Percentiles rank a stretch among this genome's conserved stretches.
These are phyloP conservation scores for Rhimphoctona megacephalus DNA, from an alignment of 2,888 invertebrate genomes.

Conservation along the genomic window DNA sequence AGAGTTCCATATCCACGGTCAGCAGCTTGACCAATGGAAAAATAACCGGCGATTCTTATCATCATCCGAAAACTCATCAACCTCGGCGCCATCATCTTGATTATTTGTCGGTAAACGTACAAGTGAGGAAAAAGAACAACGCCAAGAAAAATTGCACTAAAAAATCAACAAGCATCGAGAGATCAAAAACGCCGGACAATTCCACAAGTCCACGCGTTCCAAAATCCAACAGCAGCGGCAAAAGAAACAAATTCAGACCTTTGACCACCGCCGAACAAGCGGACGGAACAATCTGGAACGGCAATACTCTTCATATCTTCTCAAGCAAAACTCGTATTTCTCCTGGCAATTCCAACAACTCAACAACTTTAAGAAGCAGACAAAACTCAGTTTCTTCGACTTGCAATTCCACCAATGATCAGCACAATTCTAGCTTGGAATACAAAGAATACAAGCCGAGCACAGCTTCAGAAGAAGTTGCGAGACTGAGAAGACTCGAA, in stretches of 20 bases:
- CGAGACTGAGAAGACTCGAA: conserved; percentile 92
- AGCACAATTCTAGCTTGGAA: conserved; percentile 74
- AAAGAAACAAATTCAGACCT: conserved; percentile 86
- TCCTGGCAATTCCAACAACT: conserved; percentile 78
- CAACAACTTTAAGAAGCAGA: conserved; percentile 58
- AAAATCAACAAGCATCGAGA: conserved; percentile 69
- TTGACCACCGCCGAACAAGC: conserved; percentile 82
- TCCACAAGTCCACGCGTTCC: conserved; percentile 88
- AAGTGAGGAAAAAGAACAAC: conserved; percentile 86
- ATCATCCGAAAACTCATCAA: conserved; percentile 63
- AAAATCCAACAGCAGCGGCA: conserved; percentile 85
- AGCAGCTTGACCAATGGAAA: conserved; percentile 28
- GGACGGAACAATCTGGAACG: conserved; percentile 88
- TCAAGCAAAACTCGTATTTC: conserved; percentile 84
- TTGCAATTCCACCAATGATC: conserved; percentile 77
- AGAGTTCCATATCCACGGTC: background rate
- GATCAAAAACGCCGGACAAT: conserved; percentile 73
- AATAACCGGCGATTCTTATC: conserved; percentile 66
- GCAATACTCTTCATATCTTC: conserved; percentile 90
- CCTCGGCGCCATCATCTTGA: conserved; percentile 90
- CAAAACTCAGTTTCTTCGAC: conserved; percentile 60
- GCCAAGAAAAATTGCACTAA: conserved; percentile 87
- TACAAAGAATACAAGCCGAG: conserved; percentile 87
- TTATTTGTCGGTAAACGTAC: conserved; percentile 89
- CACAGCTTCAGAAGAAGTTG: conserved; percentile 93